phyloP scores from a whole-genome alignment of 2,888 invertebrate genomes.

The Hofmannophila pseudospretella region DNA sequence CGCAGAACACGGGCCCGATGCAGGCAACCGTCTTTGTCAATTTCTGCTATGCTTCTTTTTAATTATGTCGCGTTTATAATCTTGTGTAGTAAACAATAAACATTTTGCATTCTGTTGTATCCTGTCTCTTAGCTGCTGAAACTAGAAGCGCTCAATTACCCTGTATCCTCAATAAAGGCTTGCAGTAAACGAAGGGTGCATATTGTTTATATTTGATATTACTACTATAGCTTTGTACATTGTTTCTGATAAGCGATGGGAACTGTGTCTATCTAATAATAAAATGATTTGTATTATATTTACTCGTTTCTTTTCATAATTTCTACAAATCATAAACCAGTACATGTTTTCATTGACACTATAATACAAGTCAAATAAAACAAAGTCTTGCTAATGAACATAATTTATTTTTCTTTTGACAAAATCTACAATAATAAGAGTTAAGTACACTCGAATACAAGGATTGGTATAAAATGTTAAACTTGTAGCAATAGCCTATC shows the following conservation, averaged over 20 bases:
- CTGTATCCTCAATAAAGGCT: constrained; percentile 75
- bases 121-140: constrained; percentile 68
- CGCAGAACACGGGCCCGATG: constrained; percentile 17
- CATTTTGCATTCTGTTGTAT: constrained; percentile 71
- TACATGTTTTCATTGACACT: no score
- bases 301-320: constrained; percentile 28
- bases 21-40: constrained; percentile 27
- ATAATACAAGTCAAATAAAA: constrained; percentile 33
- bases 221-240: constrained; percentile 84
- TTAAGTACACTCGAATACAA: constrained; percentile 77
- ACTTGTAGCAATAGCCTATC: constrained; percentile 67
- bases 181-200: constrained; percentile 78
- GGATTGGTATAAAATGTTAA: constrained; percentile 76
- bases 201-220: constrained; percentile 79
- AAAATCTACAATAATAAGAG: constrained; percentile 73
- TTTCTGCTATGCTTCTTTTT: constrained; percentile 70
- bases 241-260: constrained; percentile 84
- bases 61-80: constrained; percentile 68
- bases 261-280: constrained; percentile 84
- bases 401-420: constrained; percentile 73
- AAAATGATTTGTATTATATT: constrained; percentile 84
- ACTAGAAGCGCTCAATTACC: constrained; percentile 76
- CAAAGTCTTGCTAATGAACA: constrained; percentile 62
- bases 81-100: constrained; percentile 70
- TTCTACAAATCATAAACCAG: no score